These are phyloP conservation scores for Noctuana brunneofusca DNA, from an alignment of 2,888 invertebrate species.

Conservation along the genomic window DNA sequence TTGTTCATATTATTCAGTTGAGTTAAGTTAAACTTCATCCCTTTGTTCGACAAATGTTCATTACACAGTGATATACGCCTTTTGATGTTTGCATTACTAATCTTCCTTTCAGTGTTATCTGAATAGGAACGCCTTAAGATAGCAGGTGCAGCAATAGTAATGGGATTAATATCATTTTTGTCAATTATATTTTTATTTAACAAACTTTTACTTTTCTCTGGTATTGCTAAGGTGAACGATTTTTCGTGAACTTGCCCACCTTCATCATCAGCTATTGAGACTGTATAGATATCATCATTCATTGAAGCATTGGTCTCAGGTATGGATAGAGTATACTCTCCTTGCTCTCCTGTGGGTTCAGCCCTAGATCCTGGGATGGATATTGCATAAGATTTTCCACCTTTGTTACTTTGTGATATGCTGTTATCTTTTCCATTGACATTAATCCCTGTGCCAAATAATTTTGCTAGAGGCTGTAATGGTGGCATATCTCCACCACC, in stretches of 20 bases:
- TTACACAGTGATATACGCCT: constrained; percentile 73
- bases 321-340: constrained; percentile 77
- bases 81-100: constrained; percentile 61
- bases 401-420: constrained; percentile 58
- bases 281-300: constrained; percentile 81
- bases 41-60: constrained; percentile 64
- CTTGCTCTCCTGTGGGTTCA: constrained; percentile 76
- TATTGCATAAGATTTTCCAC: constrained; percentile 67
- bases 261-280: constrained; percentile 78
- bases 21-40: constrained; percentile 48
- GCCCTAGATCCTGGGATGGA: constrained; percentile 76
- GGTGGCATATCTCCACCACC: constrained; percentile 68
- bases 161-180: constrained; percentile 57
- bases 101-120: constrained; percentile 73
- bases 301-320: constrained; percentile 78
- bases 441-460: constrained; percentile 42
- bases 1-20: constrained; percentile 47
- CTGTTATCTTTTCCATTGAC: constrained; percentile 65
- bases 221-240: constrained; percentile 74
- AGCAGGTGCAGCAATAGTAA: constrained; percentile 70
- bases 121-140: constrained; percentile 77
- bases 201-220: constrained; percentile 75
- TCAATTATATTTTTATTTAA: constrained; percentile 68
- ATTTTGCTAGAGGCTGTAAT: constrained; percentile 68
- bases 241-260: constrained; percentile 66